Percentiles rank a stretch among this genome's conserved stretches.
Conservation (phyloP, 2,888 invertebrate genomes). For the Acleris cristana region DNA sequence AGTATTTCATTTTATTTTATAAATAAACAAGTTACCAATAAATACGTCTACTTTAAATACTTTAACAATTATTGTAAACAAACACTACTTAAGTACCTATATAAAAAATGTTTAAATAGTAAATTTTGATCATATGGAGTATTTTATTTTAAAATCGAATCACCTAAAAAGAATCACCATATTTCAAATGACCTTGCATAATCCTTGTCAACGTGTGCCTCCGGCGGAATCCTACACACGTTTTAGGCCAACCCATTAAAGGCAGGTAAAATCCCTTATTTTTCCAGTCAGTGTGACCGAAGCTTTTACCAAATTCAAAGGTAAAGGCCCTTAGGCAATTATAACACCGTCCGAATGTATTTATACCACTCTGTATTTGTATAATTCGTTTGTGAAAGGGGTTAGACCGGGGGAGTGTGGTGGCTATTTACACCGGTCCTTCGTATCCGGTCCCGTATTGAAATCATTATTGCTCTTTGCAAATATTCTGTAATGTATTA, state of each 20-base stretch:
- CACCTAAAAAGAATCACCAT: background rate
- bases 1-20: too few relatives aligned
- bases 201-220: background rate
- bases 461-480: conserved; percentile 29
- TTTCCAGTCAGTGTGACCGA: conserved; percentile 26
- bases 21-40: too few relatives aligned
- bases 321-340: conserved; percentile 32
- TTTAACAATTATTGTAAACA: too few relatives aligned
- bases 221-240: background rate
- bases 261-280: conserved; percentile 26
- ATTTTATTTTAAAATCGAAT: too few relatives aligned
- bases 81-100: too few relatives aligned
- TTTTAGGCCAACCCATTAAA: conserved; percentile 7
- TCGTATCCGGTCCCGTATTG: conserved; percentile 19
- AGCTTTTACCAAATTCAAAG: conserved; percentile 31
- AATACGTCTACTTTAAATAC: too few relatives aligned
- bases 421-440: conserved; percentile 14
- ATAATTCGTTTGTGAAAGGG: conserved; percentile 29
- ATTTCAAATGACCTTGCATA: background rate
- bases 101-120: too few relatives aligned
- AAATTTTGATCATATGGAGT: too few relatives aligned
- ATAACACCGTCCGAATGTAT: conserved; percentile 31
- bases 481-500: conserved; percentile 25
- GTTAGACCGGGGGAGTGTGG: conserved; percentile 1
- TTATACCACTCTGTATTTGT: conserved; percentile 28